A percentile compares a stretch with the other conserved stretches of the same genome.
Conservation (phyloP, 2,888 invertebrate genomes). For the Leucoma salicis region DNA sequence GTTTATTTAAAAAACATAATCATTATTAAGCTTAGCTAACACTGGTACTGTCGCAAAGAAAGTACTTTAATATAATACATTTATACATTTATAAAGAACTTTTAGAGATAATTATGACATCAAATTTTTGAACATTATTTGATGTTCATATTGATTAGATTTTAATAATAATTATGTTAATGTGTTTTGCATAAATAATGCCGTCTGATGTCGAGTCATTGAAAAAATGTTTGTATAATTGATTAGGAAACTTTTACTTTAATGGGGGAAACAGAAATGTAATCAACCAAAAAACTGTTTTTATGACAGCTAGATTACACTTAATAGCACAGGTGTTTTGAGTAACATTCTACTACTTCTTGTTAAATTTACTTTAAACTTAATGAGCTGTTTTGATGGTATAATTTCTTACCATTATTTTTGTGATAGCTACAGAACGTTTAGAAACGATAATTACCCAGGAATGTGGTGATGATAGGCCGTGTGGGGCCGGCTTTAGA, state of each 20-base stretch:
- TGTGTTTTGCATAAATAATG: slow-evolving; percentile 7
- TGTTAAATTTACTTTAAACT: slow-evolving; percentile 1
- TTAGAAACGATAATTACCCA: no score
- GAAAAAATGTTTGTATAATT: slow-evolving; percentile 14
- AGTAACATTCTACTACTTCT: neutral
- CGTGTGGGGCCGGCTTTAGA: no score
- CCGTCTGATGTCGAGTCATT: neutral
- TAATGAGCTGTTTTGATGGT: neutral
- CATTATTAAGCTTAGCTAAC: slow-evolving; percentile 32
- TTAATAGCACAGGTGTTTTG: slow-evolving; percentile 2
- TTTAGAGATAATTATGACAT: slow-evolving; percentile 16
- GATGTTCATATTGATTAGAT: slow-evolving; percentile 13
- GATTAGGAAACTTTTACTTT: slow-evolving; percentile 1
- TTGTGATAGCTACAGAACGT: no score
- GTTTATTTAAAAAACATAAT: slow-evolving; percentile 48
- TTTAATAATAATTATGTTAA: slow-evolving; percentile 13
- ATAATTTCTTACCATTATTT: no score
- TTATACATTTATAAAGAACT: no score
- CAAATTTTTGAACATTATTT: slow-evolving; percentile 13
- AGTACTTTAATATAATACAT: slow-evolving; percentile 8
- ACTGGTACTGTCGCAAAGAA: slow-evolving; percentile 13
- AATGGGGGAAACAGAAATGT: neutral
- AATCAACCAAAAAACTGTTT: neutral
- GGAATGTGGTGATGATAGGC: no score
- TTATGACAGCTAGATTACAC: slow-evolving; percentile 3